Evolutionary conservation across 2,113 vertebrate species (phyloP).

Genomic region (Prunella himalayana): DNA sequence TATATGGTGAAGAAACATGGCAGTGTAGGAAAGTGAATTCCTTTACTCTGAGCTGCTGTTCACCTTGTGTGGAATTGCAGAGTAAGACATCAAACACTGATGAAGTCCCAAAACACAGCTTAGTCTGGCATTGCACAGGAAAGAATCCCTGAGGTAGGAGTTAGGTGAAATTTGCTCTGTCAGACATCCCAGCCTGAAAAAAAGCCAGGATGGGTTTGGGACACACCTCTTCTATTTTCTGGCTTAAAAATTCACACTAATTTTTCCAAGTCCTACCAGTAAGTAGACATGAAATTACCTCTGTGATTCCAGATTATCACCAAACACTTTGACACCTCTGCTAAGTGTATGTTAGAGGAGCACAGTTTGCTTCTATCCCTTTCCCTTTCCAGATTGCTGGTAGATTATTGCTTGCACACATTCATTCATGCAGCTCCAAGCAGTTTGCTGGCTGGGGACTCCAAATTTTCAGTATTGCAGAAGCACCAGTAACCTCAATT

Average conservation of each 20-base stretch:
- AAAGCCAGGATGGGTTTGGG: background rate
- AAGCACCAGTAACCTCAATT: conserved; percentile 8
- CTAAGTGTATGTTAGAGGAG: background rate
- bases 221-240: background rate
- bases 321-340: background rate
- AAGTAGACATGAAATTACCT: background rate
- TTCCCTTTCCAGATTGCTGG: background rate
- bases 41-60: background rate
- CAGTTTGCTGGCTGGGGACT: background rate
- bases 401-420: background rate
- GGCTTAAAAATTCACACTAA: background rate
- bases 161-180: background rate
- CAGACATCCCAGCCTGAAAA: background rate
- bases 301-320: background rate
- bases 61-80: background rate
- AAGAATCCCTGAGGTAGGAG: background rate
- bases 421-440: background rate
- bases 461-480: background rate
- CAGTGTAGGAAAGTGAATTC: background rate
- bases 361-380: background rate
- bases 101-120: background rate
- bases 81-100: background rate
- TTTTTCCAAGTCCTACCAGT: background rate
- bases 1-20: background rate
- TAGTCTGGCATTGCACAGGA: background rate